Conservation (phyloP, 2,888 invertebrate genomes). For the Autographa pulchrina region DNA sequence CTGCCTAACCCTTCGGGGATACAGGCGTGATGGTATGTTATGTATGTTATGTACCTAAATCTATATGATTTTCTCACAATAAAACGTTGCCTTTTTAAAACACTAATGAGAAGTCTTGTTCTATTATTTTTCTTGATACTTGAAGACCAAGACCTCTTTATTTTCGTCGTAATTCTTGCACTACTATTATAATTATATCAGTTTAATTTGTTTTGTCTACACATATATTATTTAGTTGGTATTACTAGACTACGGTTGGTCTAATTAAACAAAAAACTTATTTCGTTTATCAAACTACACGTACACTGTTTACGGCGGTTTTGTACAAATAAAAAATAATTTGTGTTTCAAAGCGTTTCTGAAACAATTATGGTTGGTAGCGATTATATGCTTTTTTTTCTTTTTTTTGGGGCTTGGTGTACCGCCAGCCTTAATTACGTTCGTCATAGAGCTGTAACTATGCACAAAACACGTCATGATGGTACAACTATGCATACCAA, state of each 20-base stretch:
- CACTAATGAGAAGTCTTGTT: too few relatives aligned
- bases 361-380: background rate
- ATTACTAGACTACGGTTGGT: constrained; percentile 24
- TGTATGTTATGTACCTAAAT: too few relatives aligned
- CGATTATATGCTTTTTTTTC: background rate
- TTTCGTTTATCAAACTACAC: constrained; percentile 2
- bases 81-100: too few relatives aligned
- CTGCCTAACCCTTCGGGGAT: too few relatives aligned
- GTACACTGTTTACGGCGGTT: background rate
- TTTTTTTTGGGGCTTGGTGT: background rate
- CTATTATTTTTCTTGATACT: too few relatives aligned
- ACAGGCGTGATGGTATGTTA: too few relatives aligned
- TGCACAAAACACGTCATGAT: background rate
- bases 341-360: background rate
- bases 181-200: too few relatives aligned
- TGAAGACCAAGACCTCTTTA: too few relatives aligned
- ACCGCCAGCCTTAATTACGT: background rate
- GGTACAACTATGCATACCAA: background rate
- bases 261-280: constrained; percentile 10
- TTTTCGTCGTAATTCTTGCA: too few relatives aligned
- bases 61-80: too few relatives aligned
- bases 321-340: background rate
- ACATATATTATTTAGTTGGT: constrained; percentile 11
- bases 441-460: constrained; percentile 1
- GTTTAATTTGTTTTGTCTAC: too few relatives aligned